Evolutionary conservation across 1,140 invertebrate species (phyloP).

Genomic region (Meloidogyne chitwoodi): DNA sequence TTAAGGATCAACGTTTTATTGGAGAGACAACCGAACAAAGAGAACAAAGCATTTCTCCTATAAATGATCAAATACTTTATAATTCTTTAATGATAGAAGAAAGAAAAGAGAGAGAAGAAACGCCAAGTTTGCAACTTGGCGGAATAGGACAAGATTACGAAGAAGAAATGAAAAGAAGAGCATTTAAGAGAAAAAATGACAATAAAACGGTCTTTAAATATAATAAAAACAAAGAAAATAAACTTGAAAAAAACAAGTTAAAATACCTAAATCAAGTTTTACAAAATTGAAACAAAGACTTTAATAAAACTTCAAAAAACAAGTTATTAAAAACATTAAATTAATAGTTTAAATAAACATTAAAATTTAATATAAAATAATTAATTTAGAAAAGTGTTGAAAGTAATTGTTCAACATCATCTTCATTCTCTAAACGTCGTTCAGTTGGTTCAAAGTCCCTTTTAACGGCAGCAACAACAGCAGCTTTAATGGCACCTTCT

Average conservation of each 20-base stretch:
- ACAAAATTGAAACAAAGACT: background rate
- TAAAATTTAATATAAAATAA: too few species aligned
- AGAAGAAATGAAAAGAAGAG: background rate
- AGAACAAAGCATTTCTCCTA: background rate
- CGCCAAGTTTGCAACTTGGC: background rate
- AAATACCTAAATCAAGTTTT: too few species aligned
- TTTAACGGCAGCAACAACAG: constrained; percentile 3
- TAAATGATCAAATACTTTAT: background rate
- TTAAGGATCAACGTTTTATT: background rate
- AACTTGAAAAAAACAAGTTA: background rate
- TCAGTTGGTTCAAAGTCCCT: background rate
- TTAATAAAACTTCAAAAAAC: background rate
- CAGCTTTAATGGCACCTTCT: constrained; percentile 13
- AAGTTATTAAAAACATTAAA: background rate
- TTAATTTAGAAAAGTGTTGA: background rate
- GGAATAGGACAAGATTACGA: background rate
- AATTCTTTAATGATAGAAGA: background rate
- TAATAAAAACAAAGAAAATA: background rate
- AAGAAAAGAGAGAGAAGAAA: background rate
- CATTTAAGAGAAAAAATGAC: background rate
- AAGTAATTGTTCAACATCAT: background rate
- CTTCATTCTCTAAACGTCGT: background rate
- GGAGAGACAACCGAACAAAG: background rate
- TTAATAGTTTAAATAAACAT: background rate
- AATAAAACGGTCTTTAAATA: background rate